Base-by-base conservation (phyloP, 2,888 invertebrate genomes). In the Antitype chi region DNA sequence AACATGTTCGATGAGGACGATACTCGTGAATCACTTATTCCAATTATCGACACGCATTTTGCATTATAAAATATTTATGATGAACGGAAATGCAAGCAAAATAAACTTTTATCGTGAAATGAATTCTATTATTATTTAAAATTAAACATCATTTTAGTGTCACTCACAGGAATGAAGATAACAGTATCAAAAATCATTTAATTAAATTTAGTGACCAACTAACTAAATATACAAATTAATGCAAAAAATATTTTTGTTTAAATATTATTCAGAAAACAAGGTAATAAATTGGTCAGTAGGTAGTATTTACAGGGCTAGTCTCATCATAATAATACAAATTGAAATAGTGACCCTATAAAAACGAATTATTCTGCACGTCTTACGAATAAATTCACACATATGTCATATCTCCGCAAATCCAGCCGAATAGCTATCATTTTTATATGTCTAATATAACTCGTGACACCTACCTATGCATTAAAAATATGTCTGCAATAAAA, bases 401-500 rank as follows among this genome's bases (percentile, higher is more conserved):
- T 55, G 53, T 63, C 32, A 60, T 8, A 71, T 78, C 25, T 53
- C 13, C 38, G 47, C 57, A 79, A 67, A 70, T 62, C 38, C 52
- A 17, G 13, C 63, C 32, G 55, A 68, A 68, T 57, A 71, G 60
- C 73, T 77, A 79, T 68, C 55, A 82, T 81, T 85, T 86, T 85
- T 72, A 73, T 67, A 78, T 66, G 59, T 70, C 59, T 70, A 71
- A 81, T 78, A 76, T 71, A 78, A 80, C 76, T 76, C 72, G 78
- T 72, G 87, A 74, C 81, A 81, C 67, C 62, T 86, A 81, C 67
- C 62, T 86, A 82, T 85, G 80, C 77, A 82, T 85, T 87, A 88
- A 85, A 81, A 87, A 87, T 87, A 85, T 85, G 75, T 74, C 63
- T 63, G 85, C 88, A 84, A 88, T 87, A 87, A 85, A 86, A 79